Evolutionary conservation across 2,888 invertebrate species (phyloP), one percentile per base, ranked within the genome.

Genomic region (Biston stratarius): DNA sequence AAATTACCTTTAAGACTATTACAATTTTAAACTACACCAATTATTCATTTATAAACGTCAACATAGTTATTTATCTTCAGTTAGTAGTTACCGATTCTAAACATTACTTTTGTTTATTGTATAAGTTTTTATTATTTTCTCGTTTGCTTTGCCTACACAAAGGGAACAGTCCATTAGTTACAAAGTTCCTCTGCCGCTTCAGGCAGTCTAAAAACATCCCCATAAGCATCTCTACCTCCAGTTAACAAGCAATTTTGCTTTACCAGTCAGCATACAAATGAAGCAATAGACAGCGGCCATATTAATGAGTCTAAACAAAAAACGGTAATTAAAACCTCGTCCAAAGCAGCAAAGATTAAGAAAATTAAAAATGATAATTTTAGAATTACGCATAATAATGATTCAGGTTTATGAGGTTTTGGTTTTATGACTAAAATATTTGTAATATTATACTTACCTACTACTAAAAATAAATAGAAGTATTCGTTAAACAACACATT

Each of bases 231-330:
- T 55, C 44, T 59, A 58, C 44, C 0, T 58, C 44, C 40, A 60
- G 51, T 68, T 68, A 64, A 51, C 63, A 68, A 68, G 60, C 56
- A 64, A 68, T 68, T 68, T 68, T 40, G 60, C 63, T 60, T 59
- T 40, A 56, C 51, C 67, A 60, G 60, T 64, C 69, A 38, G 75
- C 71, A 75, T 75, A 77, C 74, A 73, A 77, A 77, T 75, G 75
- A 73, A 73, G 66, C 74, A 72, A 72, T 77, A 74, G 74, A 74
- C 75, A 75, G 74, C 74, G 57, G 72, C 71, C 68, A 73, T 75
- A 73, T 77, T 77, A 77, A 80, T 78, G 76, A 79, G 73, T 66
- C 69, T 71, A 73, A 77, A 77, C 77, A 78, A 78, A 80, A 80
- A 82, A 77, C 71, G 72, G 69, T 74, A 74, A 77, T 77, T 77